Conservation (phyloP, 2,797 vertebrate species). For the Gobionotothen gibberifrons region DNA sequence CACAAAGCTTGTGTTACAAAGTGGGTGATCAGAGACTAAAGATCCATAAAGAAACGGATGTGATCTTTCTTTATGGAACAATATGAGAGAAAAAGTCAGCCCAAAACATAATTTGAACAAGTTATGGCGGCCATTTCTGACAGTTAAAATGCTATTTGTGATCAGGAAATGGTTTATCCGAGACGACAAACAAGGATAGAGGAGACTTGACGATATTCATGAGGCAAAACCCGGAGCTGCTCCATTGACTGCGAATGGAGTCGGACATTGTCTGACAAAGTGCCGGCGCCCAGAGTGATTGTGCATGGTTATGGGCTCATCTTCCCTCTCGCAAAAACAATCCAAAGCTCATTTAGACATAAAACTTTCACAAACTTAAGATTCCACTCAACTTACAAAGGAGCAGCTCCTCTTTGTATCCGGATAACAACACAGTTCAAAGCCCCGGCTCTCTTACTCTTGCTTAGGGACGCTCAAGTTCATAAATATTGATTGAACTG, state of each 20-base stretch:
- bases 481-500: slow-evolving; percentile 60
- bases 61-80: slow-evolving; percentile 47
- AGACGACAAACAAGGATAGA: slow-evolving; percentile 57
- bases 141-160: slow-evolving; percentile 61
- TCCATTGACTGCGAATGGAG: slow-evolving; percentile 61
- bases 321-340: slow-evolving; percentile 44
- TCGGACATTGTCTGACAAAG: slow-evolving; percentile 55
- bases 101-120: slow-evolving; percentile 48
- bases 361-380: slow-evolving; percentile 29
- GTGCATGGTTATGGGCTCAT: slow-evolving; percentile 43
- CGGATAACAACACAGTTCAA: slow-evolving; percentile 27
- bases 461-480: slow-evolving; percentile 37
- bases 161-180: slow-evolving; percentile 50
- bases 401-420: slow-evolving; percentile 24
- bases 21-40: slow-evolving; percentile 5
- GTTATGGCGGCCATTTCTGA: slow-evolving; percentile 49
- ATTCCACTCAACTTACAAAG: slow-evolving; percentile 32
- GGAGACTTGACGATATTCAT: slow-evolving; percentile 58
- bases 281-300: slow-evolving; percentile 27
- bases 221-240: slow-evolving; percentile 59
- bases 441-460: slow-evolving; percentile 27
- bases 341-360: slow-evolving; percentile 42
- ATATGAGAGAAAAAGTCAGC: slow-evolving; percentile 25
- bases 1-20: slow-evolving; percentile 13
- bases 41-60: slow-evolving; percentile 17